Evolutionary conservation across 2,888 invertebrate species (phyloP).

Genomic region (Dryadula phaetusa): DNA sequence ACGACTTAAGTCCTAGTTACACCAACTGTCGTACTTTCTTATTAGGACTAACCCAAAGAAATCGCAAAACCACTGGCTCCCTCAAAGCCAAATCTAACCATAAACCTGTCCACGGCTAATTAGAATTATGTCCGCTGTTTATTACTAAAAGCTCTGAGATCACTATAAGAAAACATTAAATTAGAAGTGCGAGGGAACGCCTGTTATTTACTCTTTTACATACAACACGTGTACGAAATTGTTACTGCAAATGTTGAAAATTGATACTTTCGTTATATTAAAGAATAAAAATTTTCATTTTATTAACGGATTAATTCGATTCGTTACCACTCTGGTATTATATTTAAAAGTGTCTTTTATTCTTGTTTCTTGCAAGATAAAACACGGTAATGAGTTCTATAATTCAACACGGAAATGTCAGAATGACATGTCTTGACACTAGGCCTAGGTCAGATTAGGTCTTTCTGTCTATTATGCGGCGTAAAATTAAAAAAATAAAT

Average conservation of each 20-base stretch:
- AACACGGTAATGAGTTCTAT: too few species aligned
- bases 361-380: too few species aligned
- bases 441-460: too few species aligned
- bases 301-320: too few species aligned
- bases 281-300: too few species aligned
- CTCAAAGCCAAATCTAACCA: conserved; percentile 33
- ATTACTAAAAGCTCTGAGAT: conserved; percentile 8
- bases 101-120: conserved; percentile 37
- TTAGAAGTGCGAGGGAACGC: neutral
- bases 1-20: conserved; percentile 8
- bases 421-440: too few species aligned
- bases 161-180: conserved; percentile 6
- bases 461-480: too few species aligned
- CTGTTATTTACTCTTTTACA: neutral
- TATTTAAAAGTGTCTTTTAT: too few species aligned
- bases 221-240: neutral
- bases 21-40: conserved; percentile 33
- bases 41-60: conserved; percentile 39
- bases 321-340: too few species aligned
- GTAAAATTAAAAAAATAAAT: too few species aligned
- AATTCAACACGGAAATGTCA: too few species aligned
- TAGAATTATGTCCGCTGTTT: conserved; percentile 36
- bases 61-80: conserved; percentile 34
- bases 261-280: too few species aligned
- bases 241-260: neutral